These are phyloP conservation scores for Monopterus albus DNA, from an alignment of 2,113 vertebrate species.

Conservation along the genomic window DNA sequence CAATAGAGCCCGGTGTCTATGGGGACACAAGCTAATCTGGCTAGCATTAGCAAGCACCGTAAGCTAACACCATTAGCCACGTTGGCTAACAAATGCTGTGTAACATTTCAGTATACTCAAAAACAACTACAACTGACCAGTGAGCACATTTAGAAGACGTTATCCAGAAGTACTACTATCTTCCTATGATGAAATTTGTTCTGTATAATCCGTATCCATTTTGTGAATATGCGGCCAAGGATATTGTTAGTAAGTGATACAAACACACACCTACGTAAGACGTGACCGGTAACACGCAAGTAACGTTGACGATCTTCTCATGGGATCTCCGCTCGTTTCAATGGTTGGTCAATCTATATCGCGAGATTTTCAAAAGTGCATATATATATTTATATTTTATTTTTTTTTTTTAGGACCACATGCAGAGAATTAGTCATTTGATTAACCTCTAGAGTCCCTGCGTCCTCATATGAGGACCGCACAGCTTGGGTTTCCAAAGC, in stretches of 20 bases:
- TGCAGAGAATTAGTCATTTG: too few species aligned
- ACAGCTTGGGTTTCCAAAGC: too few species aligned
- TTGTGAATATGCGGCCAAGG: slow-evolving; percentile 39
- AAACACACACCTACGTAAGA: slow-evolving; percentile 43
- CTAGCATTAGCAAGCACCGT: slow-evolving; percentile 22
- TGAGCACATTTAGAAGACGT: rapidly evolving
- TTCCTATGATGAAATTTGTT: slow-evolving; percentile 46
- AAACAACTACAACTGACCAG: not conserved
- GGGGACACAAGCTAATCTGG: slow-evolving; percentile 12
- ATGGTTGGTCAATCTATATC: slow-evolving; percentile 5
- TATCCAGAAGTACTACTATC: slow-evolving; percentile 23
- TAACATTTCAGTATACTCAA: not conserved
- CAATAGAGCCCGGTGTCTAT: not conserved
- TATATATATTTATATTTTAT: too few species aligned
- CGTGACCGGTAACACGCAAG: slow-evolving; percentile 23
- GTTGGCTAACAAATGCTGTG: slow-evolving; percentile 7
- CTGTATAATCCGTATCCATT: slow-evolving; percentile 63
- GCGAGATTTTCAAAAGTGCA: slow-evolving; percentile 57
- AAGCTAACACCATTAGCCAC: slow-evolving; percentile 33
- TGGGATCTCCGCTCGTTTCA: not conserved
- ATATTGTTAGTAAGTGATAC: not conserved
- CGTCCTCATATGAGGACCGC: too few species aligned
- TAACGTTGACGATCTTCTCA: slow-evolving; percentile 16
- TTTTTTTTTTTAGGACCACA: too few species aligned
- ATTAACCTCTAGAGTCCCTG: too few species aligned